Evolutionary conservation across 2,888 invertebrate genomes (phyloP), one percentile per base, ranked within the genome.

Genomic region (Drosophila lutescens): DNA sequence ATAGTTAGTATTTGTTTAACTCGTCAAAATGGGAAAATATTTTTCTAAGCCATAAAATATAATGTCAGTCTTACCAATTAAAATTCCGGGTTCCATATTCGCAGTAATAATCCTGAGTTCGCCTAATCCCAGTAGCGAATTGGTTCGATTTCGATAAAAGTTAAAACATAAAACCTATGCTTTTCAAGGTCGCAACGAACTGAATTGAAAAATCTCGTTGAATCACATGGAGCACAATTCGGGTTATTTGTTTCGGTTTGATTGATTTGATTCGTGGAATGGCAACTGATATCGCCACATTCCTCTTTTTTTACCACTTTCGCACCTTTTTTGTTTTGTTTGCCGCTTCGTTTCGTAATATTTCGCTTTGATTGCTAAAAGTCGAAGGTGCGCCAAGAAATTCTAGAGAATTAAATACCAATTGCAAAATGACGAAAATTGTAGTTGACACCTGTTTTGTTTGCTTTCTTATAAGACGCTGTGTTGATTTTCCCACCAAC

Each of bases 1-100:
- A n/a, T n/a, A n/a, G n/a, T n/a, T n/a, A n/a, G n/a, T n/a, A n/a
- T n/a, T n/a, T n/a, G n/a, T n/a, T n/a, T n/a, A n/a, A n/a, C 20
- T 26, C 5, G 6, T 6, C 1, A 26, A 26, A 26, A 5, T 26
- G 1, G 5, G 26, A 26, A 26, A 26, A 26, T 26, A 26, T 26
- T 26, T 26, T 26, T 6, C 26, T 6, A 26, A 26, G 0, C 26
- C 26, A 20, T 2, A 26, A 26, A 26, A 26, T 26, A 26, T 6
- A 26, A 43, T 43, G 1, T 8, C 6, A 38, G 15, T 41, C 86
- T 89, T 71, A 86, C 86, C 86, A 76, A 86, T 83, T 88, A 86
- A 89, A 86, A 86, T 86, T 58, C 86, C 74, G 50, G 86, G 79
- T 74, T 86, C 86, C 86, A 86, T 86, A 55, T 68, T 87, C 60